Base-by-base conservation (phyloP, 2,888 invertebrate genomes). In the Andrena marginata region DNA sequence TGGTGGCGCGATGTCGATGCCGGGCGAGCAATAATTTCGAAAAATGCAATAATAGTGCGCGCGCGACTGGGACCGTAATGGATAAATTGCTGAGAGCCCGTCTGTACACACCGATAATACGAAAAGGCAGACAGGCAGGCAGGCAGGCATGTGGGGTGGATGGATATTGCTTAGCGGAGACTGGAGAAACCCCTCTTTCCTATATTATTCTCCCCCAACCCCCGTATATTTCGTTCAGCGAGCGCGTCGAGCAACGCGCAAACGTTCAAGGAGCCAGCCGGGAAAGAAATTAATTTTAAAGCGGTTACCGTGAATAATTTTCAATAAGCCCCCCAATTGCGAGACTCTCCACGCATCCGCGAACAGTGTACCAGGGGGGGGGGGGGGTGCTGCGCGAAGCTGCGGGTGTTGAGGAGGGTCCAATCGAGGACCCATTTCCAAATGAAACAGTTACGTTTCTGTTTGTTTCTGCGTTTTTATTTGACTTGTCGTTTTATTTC, bases 71-170 rank as follows among this genome's bases (percentile, higher is more conserved):
- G 90, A 90, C 90, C 92, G 93, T 93, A 94, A 94, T 94, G 94
- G 94, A 94, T 94, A 94, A 94, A 94, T 94, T 94, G 93, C 93
- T 93, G 92, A 92, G 93, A 90, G 90, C 90, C 84, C 87, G 86
- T 83, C 88, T 86, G 90, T 91, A 92, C 89, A 91, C 91, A 90
- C 87, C 90, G 91, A 93, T 92, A 92, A 93, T 92, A 93, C 91
- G 92, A 91, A 90, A 92, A 91, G 92, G 91, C 92, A 92, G 93
- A 90, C 92, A 91, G 91, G 90, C 92, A 92, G 91, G 23, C 42
- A 73, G 82, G 82, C 92, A 89, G 92, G 92, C 93, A 93, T 92
- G 93, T 92, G 89, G 92, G 92, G 92, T 90, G 91, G 92, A 92
- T 92, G 91, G 93, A 93, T 94, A 94, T 94, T 94, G 93, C 94